Evolutionary conservation across 1,140 invertebrate species (phyloP), one percentile per base, ranked within the genome.

Genomic region (Lethocerus indicus): DNA sequence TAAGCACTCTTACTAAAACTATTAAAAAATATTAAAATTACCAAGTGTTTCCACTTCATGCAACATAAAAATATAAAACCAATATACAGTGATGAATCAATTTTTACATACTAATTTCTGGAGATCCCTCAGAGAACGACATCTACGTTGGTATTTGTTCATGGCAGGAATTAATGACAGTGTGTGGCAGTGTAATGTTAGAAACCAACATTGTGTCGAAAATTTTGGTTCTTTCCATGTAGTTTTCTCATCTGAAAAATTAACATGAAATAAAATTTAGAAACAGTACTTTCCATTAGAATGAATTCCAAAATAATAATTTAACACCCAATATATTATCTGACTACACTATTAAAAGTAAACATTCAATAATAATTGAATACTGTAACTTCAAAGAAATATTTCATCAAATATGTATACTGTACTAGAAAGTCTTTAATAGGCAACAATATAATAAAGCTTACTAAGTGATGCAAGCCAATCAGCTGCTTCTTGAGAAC

Each of bases 161-260:
- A 91, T 72, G 2, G 85, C 79, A 2, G 93, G 91, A 52, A 94
- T 69, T 24, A 95, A 71, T 23, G 87, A 81, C 35, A 97, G 71
- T 62, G 96, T 89, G 67, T 96, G 89, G 61, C 83, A 86, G 62
- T 93, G 87, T 13, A 97, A 69, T 0, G 92, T 95, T 25, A 97
- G 67, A 65, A 94, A 96, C 86, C 93, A 97, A 63, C 92, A 96
- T 56, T 94, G 86, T 0, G 92, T 96, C 24, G 87, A 81, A 66
- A 98, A 97, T 60, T 92, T 95, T 0, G 80, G 72, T 47, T 87
- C 80, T 32, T 74, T 72, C 78, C 80, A 56, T 24, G 40, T 28
- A 2, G 21, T 28, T 48, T 21, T 37, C 24, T 49, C 44, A 47
- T 55, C 52, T 57, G 36, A 18, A 52, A 54, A 18, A n/a, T 32